A percentile compares a stretch with the other conserved stretches of the same genome.
These are phyloP conservation scores for Pristionchus exspectatus DNA, from an alignment of 2,888 invertebrate genomes.

Conservation along the genomic window DNA sequence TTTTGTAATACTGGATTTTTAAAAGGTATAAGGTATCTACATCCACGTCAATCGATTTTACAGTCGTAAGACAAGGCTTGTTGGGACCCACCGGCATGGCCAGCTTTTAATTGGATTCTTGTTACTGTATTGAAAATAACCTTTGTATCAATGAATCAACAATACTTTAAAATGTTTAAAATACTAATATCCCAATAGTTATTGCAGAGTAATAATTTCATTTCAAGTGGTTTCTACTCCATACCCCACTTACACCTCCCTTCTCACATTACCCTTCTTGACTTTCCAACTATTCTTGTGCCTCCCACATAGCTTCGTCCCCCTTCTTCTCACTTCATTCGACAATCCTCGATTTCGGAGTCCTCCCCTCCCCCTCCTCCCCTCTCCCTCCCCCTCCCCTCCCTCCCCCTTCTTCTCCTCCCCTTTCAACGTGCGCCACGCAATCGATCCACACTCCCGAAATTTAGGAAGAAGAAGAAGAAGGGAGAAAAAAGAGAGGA, in stretches of 20 bases:
- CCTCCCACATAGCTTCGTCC: not conserved
- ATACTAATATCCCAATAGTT: not conserved
- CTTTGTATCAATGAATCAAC: too few species aligned
- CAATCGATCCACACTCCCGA: slow-evolving; percentile 46
- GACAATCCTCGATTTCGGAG: slow-evolving; percentile 30
- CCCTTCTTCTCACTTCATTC: slow-evolving; percentile 30
- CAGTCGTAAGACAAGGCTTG: too few species aligned
- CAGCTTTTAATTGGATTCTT: too few species aligned
- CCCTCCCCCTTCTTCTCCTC: not conserved
- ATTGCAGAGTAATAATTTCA: not conserved
- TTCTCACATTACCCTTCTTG: not conserved
- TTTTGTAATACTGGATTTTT: not conserved
- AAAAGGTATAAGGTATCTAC: too few species aligned
- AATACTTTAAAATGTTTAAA: not conserved
- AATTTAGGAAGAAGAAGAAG: slow-evolving; percentile 39
- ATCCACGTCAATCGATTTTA: too few species aligned
- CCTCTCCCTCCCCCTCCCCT: not conserved
- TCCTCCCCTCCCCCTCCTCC: slow-evolving; percentile 11
- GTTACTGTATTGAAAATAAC: too few species aligned
- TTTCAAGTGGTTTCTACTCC: not conserved
- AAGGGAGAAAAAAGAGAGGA: not conserved
- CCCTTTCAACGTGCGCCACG: slow-evolving; percentile 25
- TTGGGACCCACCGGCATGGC: too few species aligned
- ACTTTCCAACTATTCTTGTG: not conserved
- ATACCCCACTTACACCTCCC: not conserved